Evolutionary conservation across 2,888 invertebrate genomes (phyloP), one percentile per base, ranked within the genome.

Genomic region (Brachypalpus laphriformis): DNA sequence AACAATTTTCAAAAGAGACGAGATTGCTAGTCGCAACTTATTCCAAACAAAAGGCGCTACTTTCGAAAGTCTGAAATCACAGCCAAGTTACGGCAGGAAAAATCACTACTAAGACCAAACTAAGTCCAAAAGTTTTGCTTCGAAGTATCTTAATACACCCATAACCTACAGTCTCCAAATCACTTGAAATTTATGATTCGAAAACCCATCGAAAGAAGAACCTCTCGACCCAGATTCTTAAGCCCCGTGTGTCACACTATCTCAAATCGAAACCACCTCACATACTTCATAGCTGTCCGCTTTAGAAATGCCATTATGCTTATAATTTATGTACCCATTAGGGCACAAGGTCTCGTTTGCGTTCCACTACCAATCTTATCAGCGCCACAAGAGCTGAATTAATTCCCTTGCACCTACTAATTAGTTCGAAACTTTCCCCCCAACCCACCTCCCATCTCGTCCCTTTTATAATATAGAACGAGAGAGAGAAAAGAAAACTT

Each of bases 401-500:
- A 78, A 83, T 83, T 83, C 74, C 28, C 74, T 70, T 68, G 78
- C 74, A 83, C 83, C 80, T 78, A 57, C 80, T 83, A 83, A 83
- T 78, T 78, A 80, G 74, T 61, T 68, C 42, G 42, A 47, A 68
- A 54, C 14, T 54, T 61, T 59, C 40, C 18, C 9, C n/a, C n/a
- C n/a, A n/a, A n/a, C n/a, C n/a, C 2, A n/a, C 28, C 22, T 16
- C 22, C 16, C 61, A 4, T 2, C 47, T n/a, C n/a, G 20, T 34
- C 37, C 42, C 57, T 22, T 68, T 54, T 16, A 45, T 45, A 22
- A 54, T 11, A 7, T 25, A 28, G 16, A 45, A 31, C 5, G 7
- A 54, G 28, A n/a, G n/a, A n/a, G n/a, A n/a, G n/a, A n/a, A n/a
- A n/a, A n/a, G n/a, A 40, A 70, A 70, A 37, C 16, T 54, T 34